A percentile compares a stretch with the other conserved stretches of the same genome.
Conservation (phyloP, 1,140 invertebrate species). For the Euura lappo region DNA sequence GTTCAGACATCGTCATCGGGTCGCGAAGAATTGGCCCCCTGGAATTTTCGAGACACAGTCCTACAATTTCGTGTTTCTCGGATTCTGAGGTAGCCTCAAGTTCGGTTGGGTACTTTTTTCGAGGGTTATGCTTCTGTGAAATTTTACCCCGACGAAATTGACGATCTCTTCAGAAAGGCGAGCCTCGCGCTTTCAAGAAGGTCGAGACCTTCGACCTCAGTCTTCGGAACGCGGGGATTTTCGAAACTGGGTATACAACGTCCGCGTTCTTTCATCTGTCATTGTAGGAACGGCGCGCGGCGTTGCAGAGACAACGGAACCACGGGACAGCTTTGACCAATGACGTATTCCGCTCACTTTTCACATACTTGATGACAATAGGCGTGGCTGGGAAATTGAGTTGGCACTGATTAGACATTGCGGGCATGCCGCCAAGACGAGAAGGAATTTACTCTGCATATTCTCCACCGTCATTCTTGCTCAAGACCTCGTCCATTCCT, state of each 20-base stretch:
- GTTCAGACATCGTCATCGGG: too few species aligned
- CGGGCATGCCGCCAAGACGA: slow-evolving; percentile 49
- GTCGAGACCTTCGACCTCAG: too few species aligned
- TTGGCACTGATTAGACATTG: slow-evolving; percentile 59
- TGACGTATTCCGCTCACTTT: not conserved
- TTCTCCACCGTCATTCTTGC: not conserved
- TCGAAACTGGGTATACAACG: too few species aligned
- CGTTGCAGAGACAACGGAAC: too few species aligned
- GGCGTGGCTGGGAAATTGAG: slow-evolving; percentile 48
- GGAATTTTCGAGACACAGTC: too few species aligned
- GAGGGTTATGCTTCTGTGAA: not conserved
- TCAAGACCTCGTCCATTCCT: not conserved
- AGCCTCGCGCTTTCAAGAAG: not conserved
- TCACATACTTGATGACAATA: slow-evolving; percentile 39
- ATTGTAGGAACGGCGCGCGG: not conserved
- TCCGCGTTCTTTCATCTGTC: too few species aligned
- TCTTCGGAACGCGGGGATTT: too few species aligned
- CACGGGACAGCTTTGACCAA: not conserved
- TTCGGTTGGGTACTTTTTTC: too few species aligned
- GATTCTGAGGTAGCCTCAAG: too few species aligned
- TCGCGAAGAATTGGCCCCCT: too few species aligned
- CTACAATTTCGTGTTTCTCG: too few species aligned
- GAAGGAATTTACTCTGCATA: slow-evolving; percentile 49
- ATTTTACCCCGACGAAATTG: not conserved
- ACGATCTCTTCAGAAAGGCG: not conserved